Evolutionary conservation across 64 coral and sea anemone genomes (phyloP).

Genomic region (Dendrophyllia cribrosa): DNA sequence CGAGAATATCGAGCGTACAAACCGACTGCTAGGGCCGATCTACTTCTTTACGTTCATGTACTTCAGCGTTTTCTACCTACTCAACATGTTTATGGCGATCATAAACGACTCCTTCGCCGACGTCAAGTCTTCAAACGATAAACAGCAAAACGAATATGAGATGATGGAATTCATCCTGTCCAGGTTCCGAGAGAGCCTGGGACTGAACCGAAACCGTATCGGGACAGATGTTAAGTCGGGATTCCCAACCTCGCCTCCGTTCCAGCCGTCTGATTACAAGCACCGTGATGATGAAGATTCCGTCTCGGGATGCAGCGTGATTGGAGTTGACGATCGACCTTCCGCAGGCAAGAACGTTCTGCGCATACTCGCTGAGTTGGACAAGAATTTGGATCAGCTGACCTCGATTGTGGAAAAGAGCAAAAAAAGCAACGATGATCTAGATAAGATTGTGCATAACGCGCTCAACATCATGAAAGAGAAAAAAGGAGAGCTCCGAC

Average conservation of each 20-base stretch:
- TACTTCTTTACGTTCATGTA: constrained; percentile 96
- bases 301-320: not conserved
- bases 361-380: not conserved
- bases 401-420: not conserved
- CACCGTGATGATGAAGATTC: not conserved
- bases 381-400: constrained; percentile 14
- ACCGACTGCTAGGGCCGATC: constrained; percentile 68
- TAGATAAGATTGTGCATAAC: not conserved
- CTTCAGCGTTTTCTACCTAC: constrained; percentile 90
- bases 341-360: not conserved
- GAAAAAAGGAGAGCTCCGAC: not conserved
- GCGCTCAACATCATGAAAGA: not conserved
- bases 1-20: constrained; percentile 22
- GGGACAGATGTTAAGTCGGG: not conserved
- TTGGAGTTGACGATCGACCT: not conserved
- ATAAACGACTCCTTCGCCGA: constrained; percentile 91
- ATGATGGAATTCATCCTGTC: constrained; percentile 89
- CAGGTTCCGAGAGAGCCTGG: constrained; percentile 69
- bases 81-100: constrained; percentile 98
- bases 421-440: not conserved
- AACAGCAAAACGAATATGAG: constrained; percentile 83
- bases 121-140: constrained; percentile 68
- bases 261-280: constrained; percentile 26
- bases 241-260: constrained; percentile 21
- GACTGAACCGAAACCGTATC: constrained; percentile 18